Base-by-base conservation (phyloP, 2,888 invertebrate species). In the Drosophila quasianomalipes region DNA sequence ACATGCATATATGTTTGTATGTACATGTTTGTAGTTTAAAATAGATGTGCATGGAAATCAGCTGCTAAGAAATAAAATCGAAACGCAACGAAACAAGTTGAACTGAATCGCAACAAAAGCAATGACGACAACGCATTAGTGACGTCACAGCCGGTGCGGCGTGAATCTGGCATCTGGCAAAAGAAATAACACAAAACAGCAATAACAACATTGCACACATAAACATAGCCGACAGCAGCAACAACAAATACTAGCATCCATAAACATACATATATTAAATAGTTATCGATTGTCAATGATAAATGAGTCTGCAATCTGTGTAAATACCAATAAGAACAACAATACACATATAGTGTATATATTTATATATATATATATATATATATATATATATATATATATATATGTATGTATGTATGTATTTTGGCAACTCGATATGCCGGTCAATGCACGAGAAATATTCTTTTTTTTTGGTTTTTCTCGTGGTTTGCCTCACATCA, bases 361-460 rank as follows among this genome's bases (percentile, higher is more conserved):
- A 47, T 19, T 10, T 30, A 53, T 26, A 39, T 37, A n/a, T 22
- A 19, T 5, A 41, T 55, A 49, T 30, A 31, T 44, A 61, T 54
- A 64, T 44, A 2, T 52, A 68, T 35, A 53, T n/a, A 47, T n/a
- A 22, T 22, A 63, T 26, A 14, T 19, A 19, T 19, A 12, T 61
- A 47, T 22, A 2, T 28, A 53, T 12, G 16, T 44, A 19, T 22
- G 30, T 54, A 49, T 33, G 4, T 16, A 49, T n/a, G 41, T 33
- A 28, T 33, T 16, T 28, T 51, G 44, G 83, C 58, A 79, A 74
- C 55, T 61, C 52, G 58, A 72, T 77, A 82, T 49, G 67, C 62
- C 79, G 84, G 89, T 88, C 85, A 91, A 82, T 88, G 86, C 54
- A 77, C 82, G 83, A 75, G 82, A 84, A 91, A 85, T 79, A 68